Base-by-base conservation (phyloP, 1,140 invertebrate genomes). In the Bicyclus anynana region DNA sequence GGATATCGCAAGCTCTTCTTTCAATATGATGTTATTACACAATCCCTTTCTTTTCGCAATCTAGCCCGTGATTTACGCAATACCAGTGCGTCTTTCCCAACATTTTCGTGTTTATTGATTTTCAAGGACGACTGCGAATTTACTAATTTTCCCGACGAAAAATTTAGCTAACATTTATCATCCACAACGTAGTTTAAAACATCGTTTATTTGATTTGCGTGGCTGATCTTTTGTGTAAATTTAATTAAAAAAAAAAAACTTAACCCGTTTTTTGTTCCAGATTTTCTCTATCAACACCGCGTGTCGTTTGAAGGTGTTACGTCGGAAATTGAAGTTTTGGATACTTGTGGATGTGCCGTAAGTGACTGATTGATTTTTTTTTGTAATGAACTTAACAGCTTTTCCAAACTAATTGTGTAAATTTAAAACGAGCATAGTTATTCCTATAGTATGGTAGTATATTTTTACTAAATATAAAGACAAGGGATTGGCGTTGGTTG, bases 271-370 rank as follows among this genome's bases (percentile, higher is more conserved):
- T 49, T 64, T 59, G 27, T 93, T 93, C 62, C 91, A 94, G 94
- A 95, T 91, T 93, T 94, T 67, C 89, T 94, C 14, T 95, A 95
- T 81, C 91, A 93, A 67, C 94, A 95, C 72, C 92, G 91, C 55
- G 92, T 94, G 17, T 92, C 92, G 37, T 93, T 95, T 72, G 94
- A 95, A 74, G 94, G 93, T 62, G 92, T 91, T 46, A 92, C 91
- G 20, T 95, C 93, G 27, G 93, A 95, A 83, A 93, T 95, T 33
- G 94, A 95, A 88, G 94, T 95, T 66, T 85, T 95, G 73, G 94
- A 95, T 82, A 94, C 94, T 29, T 95, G 93, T 64, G 92, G 93
- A 65, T 94, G 93, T 89, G 93, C 92, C 85, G 94, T 95, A 90
- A 92, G 90, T 92, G 13, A 40, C n/a, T n/a, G n/a, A n/a, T n/a